Evolutionary conservation across 1,140 invertebrate genomes (phyloP).

Genomic region (Amyelois transitella): DNA sequence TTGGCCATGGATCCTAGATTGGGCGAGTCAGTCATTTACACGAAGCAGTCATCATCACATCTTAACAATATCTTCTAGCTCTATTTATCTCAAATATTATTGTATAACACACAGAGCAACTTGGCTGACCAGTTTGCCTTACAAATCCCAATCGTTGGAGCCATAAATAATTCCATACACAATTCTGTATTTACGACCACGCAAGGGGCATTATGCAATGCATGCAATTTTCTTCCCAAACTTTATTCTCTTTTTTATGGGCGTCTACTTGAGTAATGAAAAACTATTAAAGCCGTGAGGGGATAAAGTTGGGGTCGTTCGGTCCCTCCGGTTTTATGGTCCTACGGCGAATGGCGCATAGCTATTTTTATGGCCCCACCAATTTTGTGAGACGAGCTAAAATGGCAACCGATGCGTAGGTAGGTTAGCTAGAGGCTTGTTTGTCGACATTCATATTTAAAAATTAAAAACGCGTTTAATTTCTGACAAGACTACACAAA

Average conservation of each 20-base stretch:
- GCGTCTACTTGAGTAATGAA: constrained; percentile 73
- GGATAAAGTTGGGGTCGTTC: constrained; percentile 61
- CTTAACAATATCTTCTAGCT: too few relatives aligned
- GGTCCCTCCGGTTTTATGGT: constrained; percentile 63
- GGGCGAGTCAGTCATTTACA: too few relatives aligned
- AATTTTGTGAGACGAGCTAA: constrained; percentile 48
- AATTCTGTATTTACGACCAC: constrained; percentile 46
- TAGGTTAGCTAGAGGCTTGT: background rate
- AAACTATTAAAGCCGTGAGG: constrained; percentile 69
- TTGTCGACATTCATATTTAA: too few relatives aligned
- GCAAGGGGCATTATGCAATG: constrained; percentile 56
- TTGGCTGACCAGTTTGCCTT: background rate
- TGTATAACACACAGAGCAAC: too few relatives aligned
- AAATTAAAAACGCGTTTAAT: too few relatives aligned
- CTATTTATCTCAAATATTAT: too few relatives aligned
- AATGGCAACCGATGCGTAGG: constrained; percentile 33
- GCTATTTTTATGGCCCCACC: constrained; percentile 56
- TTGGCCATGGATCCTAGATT: too few relatives aligned
- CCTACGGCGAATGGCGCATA: constrained; percentile 43
- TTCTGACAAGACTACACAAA: too few relatives aligned
- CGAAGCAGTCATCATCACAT: too few relatives aligned
- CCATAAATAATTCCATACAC: constrained; percentile 40
- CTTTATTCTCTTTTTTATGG: constrained; percentile 60
- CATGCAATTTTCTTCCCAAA: constrained; percentile 68
- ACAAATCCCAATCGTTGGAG: background rate